These are phyloP conservation scores for Cynopterus brachyotis DNA, from an alignment of 2,113 vertebrate species.

Conservation along the genomic window DNA sequence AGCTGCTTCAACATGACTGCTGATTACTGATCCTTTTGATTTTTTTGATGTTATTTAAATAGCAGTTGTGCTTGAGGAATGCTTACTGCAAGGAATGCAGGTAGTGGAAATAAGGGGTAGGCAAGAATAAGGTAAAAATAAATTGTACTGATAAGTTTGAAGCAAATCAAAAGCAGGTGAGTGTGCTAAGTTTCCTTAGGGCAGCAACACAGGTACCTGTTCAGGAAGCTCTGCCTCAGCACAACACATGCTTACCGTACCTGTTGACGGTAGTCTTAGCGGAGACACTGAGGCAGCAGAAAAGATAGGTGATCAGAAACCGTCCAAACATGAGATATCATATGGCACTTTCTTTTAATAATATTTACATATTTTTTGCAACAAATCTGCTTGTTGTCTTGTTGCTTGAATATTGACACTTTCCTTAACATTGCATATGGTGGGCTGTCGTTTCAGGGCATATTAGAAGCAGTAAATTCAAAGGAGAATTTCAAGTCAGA, in stretches of 20 bases:
- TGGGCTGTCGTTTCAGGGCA: constrained; percentile 1
- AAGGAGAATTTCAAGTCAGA: constrained; percentile 45
- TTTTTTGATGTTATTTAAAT: constrained; percentile 34
- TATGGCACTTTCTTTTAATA: constrained; percentile 46
- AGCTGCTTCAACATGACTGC: not conserved
- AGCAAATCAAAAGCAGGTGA: constrained; percentile 59
- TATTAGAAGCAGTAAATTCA: constrained; percentile 23
- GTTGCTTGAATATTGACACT: constrained; percentile 64
- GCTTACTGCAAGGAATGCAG: not conserved
- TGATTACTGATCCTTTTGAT: not conserved
- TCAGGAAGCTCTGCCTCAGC: not conserved
- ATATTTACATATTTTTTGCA: constrained; percentile 64
- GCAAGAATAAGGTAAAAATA: not conserved
- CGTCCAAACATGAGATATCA: constrained; percentile 33
- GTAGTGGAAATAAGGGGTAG: not conserved
- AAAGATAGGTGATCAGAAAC: constrained; percentile 44
- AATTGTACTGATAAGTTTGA: not conserved
- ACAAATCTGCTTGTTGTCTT: constrained; percentile 66
- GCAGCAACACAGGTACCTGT: constrained; percentile 39
- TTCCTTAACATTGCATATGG: constrained; percentile 60
- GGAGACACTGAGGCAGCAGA: not conserved
- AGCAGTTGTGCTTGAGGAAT: not conserved
- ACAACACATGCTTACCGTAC: constrained; percentile 39
- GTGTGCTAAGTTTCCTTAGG: constrained; percentile 31
- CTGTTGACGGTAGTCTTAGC: constrained; percentile 73